Percentiles rank a stretch among this genome's conserved stretches.
phyloP scores from a whole-genome alignment of 2,888 invertebrate species.

The Cosmorhoe ocellata region DNA sequence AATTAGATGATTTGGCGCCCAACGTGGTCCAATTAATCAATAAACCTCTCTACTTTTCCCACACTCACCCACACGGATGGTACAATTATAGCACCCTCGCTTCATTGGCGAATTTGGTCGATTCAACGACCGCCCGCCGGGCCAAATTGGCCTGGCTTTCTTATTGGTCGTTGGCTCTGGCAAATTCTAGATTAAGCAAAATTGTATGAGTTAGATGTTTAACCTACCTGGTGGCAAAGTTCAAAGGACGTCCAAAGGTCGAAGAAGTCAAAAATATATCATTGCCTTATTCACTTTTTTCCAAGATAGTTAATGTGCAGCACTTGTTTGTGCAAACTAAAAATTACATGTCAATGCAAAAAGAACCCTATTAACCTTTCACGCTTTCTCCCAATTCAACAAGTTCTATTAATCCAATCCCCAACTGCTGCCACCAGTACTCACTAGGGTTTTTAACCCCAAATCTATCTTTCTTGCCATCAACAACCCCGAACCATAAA shows the following conservation, averaged over 20 bases:
- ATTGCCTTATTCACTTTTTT: no score
- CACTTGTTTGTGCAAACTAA: no score
- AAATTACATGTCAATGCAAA: no score
- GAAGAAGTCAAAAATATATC: no score
- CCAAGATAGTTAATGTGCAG: no score
- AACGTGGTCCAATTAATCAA: slow-evolving; percentile 21
- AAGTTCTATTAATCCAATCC: slow-evolving; percentile 1
- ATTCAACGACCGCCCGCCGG: slow-evolving; percentile 35
- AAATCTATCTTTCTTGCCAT: background rate
- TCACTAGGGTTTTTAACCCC: slow-evolving; percentile 1
- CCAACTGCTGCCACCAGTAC: background rate
- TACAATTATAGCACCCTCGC: slow-evolving; percentile 34
- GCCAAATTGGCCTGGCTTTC: slow-evolving; percentile 26
- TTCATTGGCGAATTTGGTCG: slow-evolving; percentile 23
- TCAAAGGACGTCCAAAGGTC: no score
- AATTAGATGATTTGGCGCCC: slow-evolving; percentile 14
- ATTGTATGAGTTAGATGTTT: no score
- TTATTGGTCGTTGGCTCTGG: slow-evolving; percentile 30
- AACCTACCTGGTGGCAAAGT: no score
- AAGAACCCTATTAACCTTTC: no score
- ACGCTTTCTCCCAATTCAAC: background rate
- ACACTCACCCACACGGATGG: slow-evolving; percentile 19
- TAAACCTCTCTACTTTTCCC: slow-evolving; percentile 9
- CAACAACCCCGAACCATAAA: slow-evolving; percentile 1
- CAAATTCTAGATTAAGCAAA: slow-evolving; percentile 17